Base-by-base conservation (phyloP, 2,113 vertebrate genomes). In the Engystomops pustulosus region DNA sequence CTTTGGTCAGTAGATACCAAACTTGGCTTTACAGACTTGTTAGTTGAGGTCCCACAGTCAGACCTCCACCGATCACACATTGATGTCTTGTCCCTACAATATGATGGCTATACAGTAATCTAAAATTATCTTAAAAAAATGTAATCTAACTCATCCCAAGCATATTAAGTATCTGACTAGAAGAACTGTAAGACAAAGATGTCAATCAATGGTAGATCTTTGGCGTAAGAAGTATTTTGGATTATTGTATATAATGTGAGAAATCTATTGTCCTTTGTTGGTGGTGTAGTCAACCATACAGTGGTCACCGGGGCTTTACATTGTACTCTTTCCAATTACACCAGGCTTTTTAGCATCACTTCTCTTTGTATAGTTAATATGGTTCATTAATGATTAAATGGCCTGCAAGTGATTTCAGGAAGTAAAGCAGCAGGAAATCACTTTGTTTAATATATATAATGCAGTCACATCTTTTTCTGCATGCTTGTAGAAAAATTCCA, bases 311-410 rank as follows among this genome's bases (percentile, higher is more conserved):
- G 27, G 17, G 7, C 25, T 38, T 20, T 49, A 10, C 41, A 47
- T 20, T 10, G 67, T 20, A 69, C 68, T 14, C 2, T 71, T 45
- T 44, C 58, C 41, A 71, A 70, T 20, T 36, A 36, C 18, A 23
- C 65, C 45, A 17, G 49, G 45, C 17, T 53, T 72, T 60, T 72
- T 34, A 58, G 49, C 34, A 70, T 58, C 49, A 20, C n/a, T 44
- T 84, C 58, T 67, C 65, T 78, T 70, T 76, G 68, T 69, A 84
- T 53, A 69, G 62, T 78, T 84, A 68, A 62, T 71, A 47, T 38
- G 41, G 82, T 78, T 84, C 74, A 84, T 84, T 69, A 84, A 78
- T 84, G 82, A 84, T 84, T 84, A 84, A 84, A 84, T 84, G 74
- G 72, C 62, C 77, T 78, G 72, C 74, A 70, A 84, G 82, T 78